These are phyloP conservation scores for Lingula anatina DNA, from an alignment of 2,888 invertebrate genomes.

Conservation along the genomic window DNA sequence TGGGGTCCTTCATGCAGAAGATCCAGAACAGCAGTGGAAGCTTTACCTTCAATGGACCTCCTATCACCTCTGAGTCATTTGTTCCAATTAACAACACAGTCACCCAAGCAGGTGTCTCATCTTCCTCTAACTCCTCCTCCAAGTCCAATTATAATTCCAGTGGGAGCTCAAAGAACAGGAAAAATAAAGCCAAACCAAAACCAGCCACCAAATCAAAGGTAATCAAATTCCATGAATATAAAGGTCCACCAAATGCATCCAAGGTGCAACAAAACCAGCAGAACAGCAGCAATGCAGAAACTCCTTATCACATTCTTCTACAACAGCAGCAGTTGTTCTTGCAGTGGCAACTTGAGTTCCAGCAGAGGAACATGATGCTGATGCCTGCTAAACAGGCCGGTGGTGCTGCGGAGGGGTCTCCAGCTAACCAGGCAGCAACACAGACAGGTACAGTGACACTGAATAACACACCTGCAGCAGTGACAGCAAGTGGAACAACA, in stretches of 20 bases:
- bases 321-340: constrained; percentile 92
- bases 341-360: constrained; percentile 77
- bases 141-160: background rate
- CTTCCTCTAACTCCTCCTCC: background rate
- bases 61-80: constrained; percentile 18
- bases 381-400: constrained; percentile 1
- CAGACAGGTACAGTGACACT: constrained; percentile 4
- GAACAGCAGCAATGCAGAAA: constrained; percentile 15
- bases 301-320: constrained; percentile 55
- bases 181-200: constrained; percentile 76
- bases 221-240: constrained; percentile 96
- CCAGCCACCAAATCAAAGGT: constrained; percentile 72
- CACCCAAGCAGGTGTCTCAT: background rate
- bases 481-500: background rate
- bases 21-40: background rate
- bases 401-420: constrained; percentile 35
- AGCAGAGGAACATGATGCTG: constrained; percentile 61
- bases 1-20: background rate
- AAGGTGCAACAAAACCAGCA: constrained; percentile 53
- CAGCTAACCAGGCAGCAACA: constrained; percentile 59
- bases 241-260: constrained; percentile 73
- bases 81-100: background rate
- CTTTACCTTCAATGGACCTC: too few relatives aligned
- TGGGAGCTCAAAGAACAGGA: constrained; percentile 12
- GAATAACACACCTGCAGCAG: background rate